Conservation (phyloP, 2,888 invertebrate species). For the Dione juno region DNA sequence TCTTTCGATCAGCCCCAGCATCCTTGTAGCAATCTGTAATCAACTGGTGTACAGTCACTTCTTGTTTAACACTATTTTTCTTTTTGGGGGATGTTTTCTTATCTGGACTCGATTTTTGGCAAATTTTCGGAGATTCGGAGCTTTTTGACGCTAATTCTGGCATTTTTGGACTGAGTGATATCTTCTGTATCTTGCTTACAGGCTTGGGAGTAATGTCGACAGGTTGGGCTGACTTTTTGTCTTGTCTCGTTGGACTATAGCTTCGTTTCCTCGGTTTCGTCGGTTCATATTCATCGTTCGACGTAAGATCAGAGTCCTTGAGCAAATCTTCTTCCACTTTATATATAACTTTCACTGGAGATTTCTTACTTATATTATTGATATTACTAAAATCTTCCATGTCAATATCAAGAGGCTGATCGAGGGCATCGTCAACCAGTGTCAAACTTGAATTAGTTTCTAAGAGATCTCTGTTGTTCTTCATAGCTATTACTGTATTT, state of each 20-base stretch:
- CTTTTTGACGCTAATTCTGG: background rate
- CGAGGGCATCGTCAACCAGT: constrained; percentile 63
- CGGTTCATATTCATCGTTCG: constrained; percentile 43
- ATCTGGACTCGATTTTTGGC: constrained; percentile 41
- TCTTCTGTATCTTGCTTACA: constrained; percentile 61
- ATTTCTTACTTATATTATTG: too few relatives aligned
- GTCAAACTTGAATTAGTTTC: constrained; percentile 66
- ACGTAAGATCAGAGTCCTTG: constrained; percentile 51
- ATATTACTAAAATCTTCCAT: constrained; percentile 28
- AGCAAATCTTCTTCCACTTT: constrained; percentile 44
- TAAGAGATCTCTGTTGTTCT: constrained; percentile 62
- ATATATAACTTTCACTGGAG: constrained; percentile 55
- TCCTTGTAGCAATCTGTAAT: constrained; percentile 53
- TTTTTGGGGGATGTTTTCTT: constrained; percentile 42
- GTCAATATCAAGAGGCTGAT: constrained; percentile 46
- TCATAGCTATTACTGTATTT: constrained; percentile 71
- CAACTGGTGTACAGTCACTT: constrained; percentile 58
- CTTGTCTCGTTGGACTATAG: constrained; percentile 54
- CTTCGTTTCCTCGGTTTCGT: constrained; percentile 59
- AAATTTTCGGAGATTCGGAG: background rate
- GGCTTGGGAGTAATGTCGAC: constrained; percentile 68
- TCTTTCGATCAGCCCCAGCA: background rate
- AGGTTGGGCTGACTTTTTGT: constrained; percentile 39
- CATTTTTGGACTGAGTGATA: constrained; percentile 53
- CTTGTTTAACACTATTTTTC: constrained; percentile 39